These are phyloP conservation scores for Glyphotaelius pellucidus DNA, from an alignment of 2,888 invertebrate species.

Conservation along the genomic window DNA sequence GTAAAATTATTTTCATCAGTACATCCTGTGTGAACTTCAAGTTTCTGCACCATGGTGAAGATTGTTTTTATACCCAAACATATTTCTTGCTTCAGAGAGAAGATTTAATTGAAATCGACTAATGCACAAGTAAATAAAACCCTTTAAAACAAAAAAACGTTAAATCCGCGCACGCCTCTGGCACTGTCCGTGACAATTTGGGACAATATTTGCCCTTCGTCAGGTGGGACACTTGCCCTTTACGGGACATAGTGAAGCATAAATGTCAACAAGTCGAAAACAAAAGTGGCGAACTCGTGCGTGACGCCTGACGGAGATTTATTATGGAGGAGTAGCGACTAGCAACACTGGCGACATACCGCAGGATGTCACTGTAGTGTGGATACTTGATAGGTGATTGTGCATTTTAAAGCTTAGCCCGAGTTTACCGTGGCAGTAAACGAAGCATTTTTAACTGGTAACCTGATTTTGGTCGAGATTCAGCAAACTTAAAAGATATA, in stretches of 20 bases:
- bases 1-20: too few relatives aligned
- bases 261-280: constrained; percentile 59
- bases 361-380: not conserved
- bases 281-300: constrained; percentile 60
- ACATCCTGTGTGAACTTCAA: too few relatives aligned
- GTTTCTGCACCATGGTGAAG: too few relatives aligned
- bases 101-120: too few relatives aligned
- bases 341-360: not conserved
- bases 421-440: not conserved
- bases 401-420: not conserved
- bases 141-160: not conserved
- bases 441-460: not conserved
- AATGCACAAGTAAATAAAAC: not conserved
- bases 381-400: not conserved
- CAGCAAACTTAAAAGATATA: not conserved
- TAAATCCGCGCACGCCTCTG: not conserved
- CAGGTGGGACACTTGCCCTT: constrained; percentile 52
- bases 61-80: too few relatives aligned
- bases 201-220: constrained; percentile 47
- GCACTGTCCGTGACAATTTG: constrained; percentile 20
- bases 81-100: too few relatives aligned
- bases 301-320: constrained; percentile 54
- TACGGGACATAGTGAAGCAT: constrained; percentile 58
- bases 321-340: constrained; percentile 17
- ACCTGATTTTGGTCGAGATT: not conserved